Percentiles rank a stretch among this genome's conserved stretches.
Evolutionary conservation across 2,797 vertebrate species (phyloP).

Genomic region (Paratrypauchen microcephalus): DNA sequence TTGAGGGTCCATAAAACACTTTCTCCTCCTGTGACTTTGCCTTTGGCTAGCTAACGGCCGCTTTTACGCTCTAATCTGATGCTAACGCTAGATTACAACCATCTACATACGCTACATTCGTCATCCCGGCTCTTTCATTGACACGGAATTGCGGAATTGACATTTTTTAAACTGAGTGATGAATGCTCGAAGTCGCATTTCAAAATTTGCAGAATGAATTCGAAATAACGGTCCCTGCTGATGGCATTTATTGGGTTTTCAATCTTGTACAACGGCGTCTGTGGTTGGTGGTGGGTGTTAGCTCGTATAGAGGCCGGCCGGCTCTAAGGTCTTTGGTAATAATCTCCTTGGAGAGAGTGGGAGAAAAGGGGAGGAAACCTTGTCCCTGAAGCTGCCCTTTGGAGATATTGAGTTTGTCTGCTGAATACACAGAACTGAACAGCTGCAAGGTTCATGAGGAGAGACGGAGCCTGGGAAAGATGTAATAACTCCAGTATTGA

Average conservation of each 20-base stretch:
- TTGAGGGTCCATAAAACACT: slow-evolving; percentile 1
- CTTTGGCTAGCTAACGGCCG: slow-evolving; percentile 1
- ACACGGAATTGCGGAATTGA: slow-evolving; percentile 45
- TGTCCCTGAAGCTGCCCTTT: slow-evolving; percentile 62
- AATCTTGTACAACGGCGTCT: slow-evolving; percentile 46
- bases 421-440: slow-evolving; percentile 59
- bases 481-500: slow-evolving; percentile 27
- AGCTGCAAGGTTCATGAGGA: slow-evolving; percentile 26
- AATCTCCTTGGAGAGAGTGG: slow-evolving; percentile 50
- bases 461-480: neutral
- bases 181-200: slow-evolving; percentile 40
- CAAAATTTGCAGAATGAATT: slow-evolving; percentile 18
- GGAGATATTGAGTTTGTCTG: slow-evolving; percentile 69
- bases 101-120: slow-evolving; percentile 11
- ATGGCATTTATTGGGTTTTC: slow-evolving; percentile 46
- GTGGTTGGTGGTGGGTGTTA: slow-evolving; percentile 13
- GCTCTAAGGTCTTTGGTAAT: slow-evolving; percentile 56
- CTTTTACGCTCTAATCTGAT: slow-evolving; percentile 15
- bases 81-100: slow-evolving; percentile 25
- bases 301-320: slow-evolving; percentile 29
- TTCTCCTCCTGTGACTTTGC: neutral
- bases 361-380: slow-evolving; percentile 44
- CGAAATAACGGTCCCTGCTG: slow-evolving; percentile 39
- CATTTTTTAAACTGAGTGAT: slow-evolving; percentile 31
- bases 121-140: slow-evolving; percentile 22